Conservation (phyloP, 2,113 vertebrate species). For the Leucosticte australis region DNA sequence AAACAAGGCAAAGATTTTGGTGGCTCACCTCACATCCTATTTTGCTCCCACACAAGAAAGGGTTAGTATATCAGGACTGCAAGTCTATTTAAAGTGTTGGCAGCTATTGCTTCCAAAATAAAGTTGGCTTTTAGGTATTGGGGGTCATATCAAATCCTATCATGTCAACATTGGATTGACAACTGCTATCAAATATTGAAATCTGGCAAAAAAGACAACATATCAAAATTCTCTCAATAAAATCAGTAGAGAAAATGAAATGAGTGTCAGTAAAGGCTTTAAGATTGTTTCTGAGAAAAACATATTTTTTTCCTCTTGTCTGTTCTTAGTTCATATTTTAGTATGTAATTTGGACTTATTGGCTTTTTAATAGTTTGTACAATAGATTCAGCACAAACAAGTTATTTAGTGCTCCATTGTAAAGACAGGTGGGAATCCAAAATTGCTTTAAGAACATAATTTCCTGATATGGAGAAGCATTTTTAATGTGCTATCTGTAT, state of each 20-base stretch:
- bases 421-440: not conserved
- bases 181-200: constrained; percentile 5
- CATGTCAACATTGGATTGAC: not conserved
- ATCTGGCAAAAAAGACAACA: not conserved
- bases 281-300: not conserved
- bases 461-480: not conserved
- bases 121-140: not conserved
- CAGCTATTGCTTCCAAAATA: not conserved
- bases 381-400: not conserved
- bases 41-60: not conserved
- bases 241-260: not conserved
- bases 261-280: not conserved
- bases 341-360: not conserved
- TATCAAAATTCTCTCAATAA: constrained; percentile 20
- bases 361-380: constrained; percentile 1
- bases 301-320: not conserved
- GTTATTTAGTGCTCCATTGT: not conserved
- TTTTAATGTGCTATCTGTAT: not conserved
- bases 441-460: constrained; percentile 13
- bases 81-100: not conserved
- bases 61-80: not conserved
- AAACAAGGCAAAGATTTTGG: not conserved
- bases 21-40: not conserved
- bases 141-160: not conserved
- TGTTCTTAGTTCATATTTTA: not conserved